Evolutionary conservation across 2,888 invertebrate species (phyloP).

Genomic region (Cheilosia grossa): DNA sequence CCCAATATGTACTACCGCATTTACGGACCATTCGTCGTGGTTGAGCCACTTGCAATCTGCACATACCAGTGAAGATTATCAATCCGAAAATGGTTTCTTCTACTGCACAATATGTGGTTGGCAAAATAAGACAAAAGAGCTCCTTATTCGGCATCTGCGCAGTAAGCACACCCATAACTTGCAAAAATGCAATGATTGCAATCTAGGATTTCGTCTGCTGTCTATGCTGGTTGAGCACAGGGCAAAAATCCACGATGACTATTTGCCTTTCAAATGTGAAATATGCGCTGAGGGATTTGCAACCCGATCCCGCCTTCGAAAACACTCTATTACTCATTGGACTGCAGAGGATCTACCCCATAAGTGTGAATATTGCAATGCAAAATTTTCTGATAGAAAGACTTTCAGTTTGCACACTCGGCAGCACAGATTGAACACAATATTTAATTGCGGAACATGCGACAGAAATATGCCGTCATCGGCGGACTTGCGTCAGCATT

Average conservation of each 20-base stretch:
- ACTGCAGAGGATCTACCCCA: constrained; percentile 43
- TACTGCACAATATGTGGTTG: constrained; percentile 64
- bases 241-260: constrained; percentile 49
- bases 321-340: constrained; percentile 38
- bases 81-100: constrained; percentile 61
- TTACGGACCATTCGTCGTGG: constrained; percentile 48
- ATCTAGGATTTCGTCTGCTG: constrained; percentile 55
- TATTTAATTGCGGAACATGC: constrained; percentile 41
- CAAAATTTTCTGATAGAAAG: constrained; percentile 42
- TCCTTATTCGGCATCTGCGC: constrained; percentile 56
- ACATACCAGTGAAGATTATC: constrained; percentile 46
- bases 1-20: constrained; percentile 36
- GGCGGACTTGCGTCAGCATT: constrained; percentile 35
- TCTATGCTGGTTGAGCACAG: constrained; percentile 59
- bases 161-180: constrained; percentile 56
- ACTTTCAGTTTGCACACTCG: constrained; percentile 29
- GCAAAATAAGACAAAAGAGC: constrained; percentile 64
- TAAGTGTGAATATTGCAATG: constrained; percentile 47
- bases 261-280: constrained; percentile 60
- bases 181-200: constrained; percentile 53
- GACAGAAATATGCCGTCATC: constrained; percentile 9
- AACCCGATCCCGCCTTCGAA: constrained; percentile 33
- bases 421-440: constrained; percentile 28
- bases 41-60: constrained; percentile 56
- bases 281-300: constrained; percentile 55